Evolutionary conservation across 2,888 invertebrate species (phyloP).

Genomic region (Empis livida): DNA sequence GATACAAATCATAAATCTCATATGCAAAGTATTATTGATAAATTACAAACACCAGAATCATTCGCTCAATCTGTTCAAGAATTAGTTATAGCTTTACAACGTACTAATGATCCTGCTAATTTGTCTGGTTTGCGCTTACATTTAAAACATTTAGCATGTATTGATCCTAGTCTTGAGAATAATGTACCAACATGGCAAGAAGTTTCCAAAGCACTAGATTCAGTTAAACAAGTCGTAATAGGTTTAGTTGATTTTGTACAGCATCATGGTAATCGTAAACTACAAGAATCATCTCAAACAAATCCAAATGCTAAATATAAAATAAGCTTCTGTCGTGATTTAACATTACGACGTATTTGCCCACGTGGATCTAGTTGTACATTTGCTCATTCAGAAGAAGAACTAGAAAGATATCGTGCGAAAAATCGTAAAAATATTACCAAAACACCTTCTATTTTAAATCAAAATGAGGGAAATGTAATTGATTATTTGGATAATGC

Average conservation of each 20-base stretch:
- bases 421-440: slow-evolving; percentile 46
- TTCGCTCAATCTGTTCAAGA: slow-evolving; percentile 87
- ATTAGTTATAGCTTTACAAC: slow-evolving; percentile 75
- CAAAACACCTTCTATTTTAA: slow-evolving; percentile 17
- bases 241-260: slow-evolving; percentile 67
- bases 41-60: slow-evolving; percentile 85
- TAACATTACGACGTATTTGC: slow-evolving; percentile 65
- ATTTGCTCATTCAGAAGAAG: slow-evolving; percentile 85
- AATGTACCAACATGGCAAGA: slow-evolving; percentile 49
- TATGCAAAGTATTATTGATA: slow-evolving; percentile 87
- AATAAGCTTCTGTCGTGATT: slow-evolving; percentile 80
- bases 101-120: slow-evolving; percentile 74
- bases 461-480: not conserved
- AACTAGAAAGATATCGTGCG: slow-evolving; percentile 66
- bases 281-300: slow-evolving; percentile 43
- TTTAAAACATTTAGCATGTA: slow-evolving; percentile 70
- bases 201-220: slow-evolving; percentile 52
- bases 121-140: slow-evolving; percentile 63
- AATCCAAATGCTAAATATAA: slow-evolving; percentile 66
- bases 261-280: slow-evolving; percentile 55
- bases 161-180: slow-evolving; percentile 72
- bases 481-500: slow-evolving; percentile 16
- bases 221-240: slow-evolving; percentile 56
- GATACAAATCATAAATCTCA: slow-evolving; percentile 92
- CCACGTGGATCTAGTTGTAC: slow-evolving; percentile 79